A percentile compares a stretch with the other conserved stretches of the same genome.
Evolutionary conservation across 2,888 invertebrate species (phyloP).

Genomic region (Torymus tubicola): DNA sequence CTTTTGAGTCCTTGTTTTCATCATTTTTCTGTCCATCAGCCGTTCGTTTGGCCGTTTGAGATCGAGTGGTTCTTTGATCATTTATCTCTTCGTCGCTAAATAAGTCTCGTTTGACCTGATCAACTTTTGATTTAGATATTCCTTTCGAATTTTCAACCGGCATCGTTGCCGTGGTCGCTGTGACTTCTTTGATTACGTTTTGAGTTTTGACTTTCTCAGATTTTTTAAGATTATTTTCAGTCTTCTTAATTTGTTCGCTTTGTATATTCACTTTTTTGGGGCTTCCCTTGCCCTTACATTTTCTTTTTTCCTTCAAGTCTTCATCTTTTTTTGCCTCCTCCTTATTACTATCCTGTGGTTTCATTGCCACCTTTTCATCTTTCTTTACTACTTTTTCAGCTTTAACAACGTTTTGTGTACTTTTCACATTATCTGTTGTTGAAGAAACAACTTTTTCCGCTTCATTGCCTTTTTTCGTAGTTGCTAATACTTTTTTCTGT

Average conservation of each 20-base stretch:
- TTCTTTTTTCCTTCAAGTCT: constrained; percentile 18
- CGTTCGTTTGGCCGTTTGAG: constrained; percentile 61
- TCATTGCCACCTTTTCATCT: constrained; percentile 8
- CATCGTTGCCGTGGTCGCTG: neutral
- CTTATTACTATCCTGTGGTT: too few species aligned
- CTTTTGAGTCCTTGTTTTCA: too few species aligned
- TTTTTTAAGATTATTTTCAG: constrained; percentile 1
- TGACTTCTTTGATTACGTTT: constrained; percentile 9
- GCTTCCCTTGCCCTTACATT: constrained; percentile 13
- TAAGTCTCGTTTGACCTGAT: constrained; percentile 71
- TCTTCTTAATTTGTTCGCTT: constrained; percentile 8
- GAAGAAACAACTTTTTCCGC: constrained; percentile 28
- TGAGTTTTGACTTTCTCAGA: neutral
- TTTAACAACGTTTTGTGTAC: neutral
- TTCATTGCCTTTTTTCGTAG: constrained; percentile 32
- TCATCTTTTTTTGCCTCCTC: neutral
- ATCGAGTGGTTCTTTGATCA: constrained; percentile 67
- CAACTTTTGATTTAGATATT: constrained; percentile 66
- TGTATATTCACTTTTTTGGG: constrained; percentile 29
- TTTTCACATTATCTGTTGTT: constrained; percentile 16
- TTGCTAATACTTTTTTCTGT: constrained; percentile 11
- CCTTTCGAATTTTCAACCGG: constrained; percentile 37
- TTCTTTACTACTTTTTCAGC: neutral
- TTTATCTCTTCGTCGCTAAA: constrained; percentile 71
- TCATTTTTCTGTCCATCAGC: constrained; percentile 55